A percentile compares a stretch with the other conserved stretches of the same genome.
These are phyloP conservation scores for Galerucella pusilla DNA, from an alignment of 2,888 invertebrate genomes.

Conservation along the genomic window DNA sequence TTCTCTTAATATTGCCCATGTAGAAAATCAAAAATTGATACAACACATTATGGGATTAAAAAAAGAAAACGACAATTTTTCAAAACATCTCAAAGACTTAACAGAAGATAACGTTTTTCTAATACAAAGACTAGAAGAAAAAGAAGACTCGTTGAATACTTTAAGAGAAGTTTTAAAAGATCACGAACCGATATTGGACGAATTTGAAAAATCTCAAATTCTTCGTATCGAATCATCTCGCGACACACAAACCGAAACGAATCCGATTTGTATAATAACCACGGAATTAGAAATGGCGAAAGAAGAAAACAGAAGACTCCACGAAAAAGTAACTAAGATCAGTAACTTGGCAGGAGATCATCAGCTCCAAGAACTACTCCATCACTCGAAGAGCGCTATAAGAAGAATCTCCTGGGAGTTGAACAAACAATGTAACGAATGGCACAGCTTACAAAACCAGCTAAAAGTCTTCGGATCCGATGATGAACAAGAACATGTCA, in stretches of 20 bases:
- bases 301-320: conserved; percentile 44
- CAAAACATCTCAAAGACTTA: conserved; percentile 30
- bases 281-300: conserved; percentile 45
- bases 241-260: conserved; percentile 28
- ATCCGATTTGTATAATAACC: conserved; percentile 19
- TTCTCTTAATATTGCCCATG: background rate
- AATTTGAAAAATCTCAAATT: conserved; percentile 29
- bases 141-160: conserved; percentile 43
- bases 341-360: conserved; percentile 47
- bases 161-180: conserved; percentile 47
- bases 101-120: conserved; percentile 36
- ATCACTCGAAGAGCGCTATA: conserved; percentile 59
- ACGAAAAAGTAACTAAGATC: conserved; percentile 39
- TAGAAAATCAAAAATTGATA: conserved; percentile 22
- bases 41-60: conserved; percentile 46
- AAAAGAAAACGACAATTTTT: conserved; percentile 49
- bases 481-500: background rate
- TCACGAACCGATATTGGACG: conserved; percentile 41
- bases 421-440: conserved; percentile 53
- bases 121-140: conserved; percentile 42
- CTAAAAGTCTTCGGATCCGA: background rate
- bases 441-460: conserved; percentile 48
- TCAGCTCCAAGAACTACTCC: conserved; percentile 56
- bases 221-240: conserved; percentile 16
- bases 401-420: conserved; percentile 58